Evolutionary conservation across 2,888 invertebrate species (phyloP), one percentile per base, ranked within the genome.

Genomic region (Drosophila meridiana): DNA sequence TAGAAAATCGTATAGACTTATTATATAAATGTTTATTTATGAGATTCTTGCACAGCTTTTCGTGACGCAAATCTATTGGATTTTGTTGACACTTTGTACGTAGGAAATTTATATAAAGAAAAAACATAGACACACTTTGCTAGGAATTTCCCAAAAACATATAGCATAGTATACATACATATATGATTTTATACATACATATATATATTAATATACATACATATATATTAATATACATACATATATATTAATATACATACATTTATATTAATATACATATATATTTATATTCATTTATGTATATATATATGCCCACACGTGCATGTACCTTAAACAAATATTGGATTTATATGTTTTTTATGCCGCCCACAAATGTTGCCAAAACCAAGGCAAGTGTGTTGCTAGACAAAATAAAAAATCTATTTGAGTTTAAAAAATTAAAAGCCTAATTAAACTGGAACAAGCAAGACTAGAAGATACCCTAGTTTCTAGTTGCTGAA

Each of bases 11-110:
- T 9, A 42, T 36, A 34, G 26, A 48, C 13, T 30, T 36, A 50
- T 42, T 52, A 53, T 63, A 26, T 43, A 56, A 72, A 48, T 47
- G 30, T 4, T 42, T 56, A n/a, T 43, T 32, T 53, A 42, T 72
- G 56, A 48, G 34, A 11, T 50, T 66, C 20, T 32, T 43, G 50
- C 45, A 45, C 42, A 64, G 55, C 58, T 60, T 65, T 68, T 62
- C 60, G 55, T 80, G 73, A 76, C 83, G 80, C 83, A 82, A 60
- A 71, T 76, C 62, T 53, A 11, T 80, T 43, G 53, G 60, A 67
- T 73, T 64, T 73, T 60, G 69, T 69, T 78, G 82, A 75, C 69
- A 77, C 36, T 65, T 60, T 14, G 50, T 26, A 57, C 64, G 45
- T 69, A 42, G 50, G 34, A 69, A 71, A 74, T 60, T 13, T 36